Evolutionary conservation across 2,888 invertebrate genomes (phyloP), one percentile per base, ranked within the genome.

Genomic region (Drosophila austrosaltans): DNA sequence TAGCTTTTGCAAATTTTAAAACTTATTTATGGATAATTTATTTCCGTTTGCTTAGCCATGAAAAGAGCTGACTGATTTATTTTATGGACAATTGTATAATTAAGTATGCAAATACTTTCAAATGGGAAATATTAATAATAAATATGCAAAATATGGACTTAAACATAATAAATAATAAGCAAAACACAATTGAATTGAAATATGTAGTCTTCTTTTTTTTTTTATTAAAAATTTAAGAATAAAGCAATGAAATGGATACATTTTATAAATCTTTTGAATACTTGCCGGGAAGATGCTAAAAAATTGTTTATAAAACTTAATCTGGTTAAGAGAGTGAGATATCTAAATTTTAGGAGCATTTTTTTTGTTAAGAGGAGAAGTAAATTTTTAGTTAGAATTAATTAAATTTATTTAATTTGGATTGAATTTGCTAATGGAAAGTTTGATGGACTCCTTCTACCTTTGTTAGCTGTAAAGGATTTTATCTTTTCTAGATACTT

Each of bases 51-150:
- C 22, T 12, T 48, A 25, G 48, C 48, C 48, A 16, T 48, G 48
- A 48, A 25, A 25, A 12, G 25, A 48, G 48, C 39, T 7, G 25
- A 40, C 39, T 44, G 44, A 54, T 20, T 56, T 42, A 59, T 16
- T 39, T 57, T 53, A 20, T 53, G 40, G 28, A 58, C 22, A 53
- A 53, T 39, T 22, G 42, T 32, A 44, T 70, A 30, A 53, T 53
- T 40, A 48, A 54, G 20, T 16, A 54, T 40, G 53, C 20, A 28
- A 42, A n/a, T 12, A n/a, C 32, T 57, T 36, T 39, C 44, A 62
- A 53, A 12, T 28, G 10, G 16, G 22, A 65, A 25, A 48, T 25
- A 25, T 12, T 48, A 12, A 25, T 48, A 48, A 48, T 48, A 48
- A 48, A 48, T 20, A 48, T 8, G 4, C 48, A 16, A 48, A 48